These are phyloP conservation scores for Synanthedon andrenaeformis DNA, from an alignment of 2,888 invertebrate species.

Conservation along the genomic window DNA sequence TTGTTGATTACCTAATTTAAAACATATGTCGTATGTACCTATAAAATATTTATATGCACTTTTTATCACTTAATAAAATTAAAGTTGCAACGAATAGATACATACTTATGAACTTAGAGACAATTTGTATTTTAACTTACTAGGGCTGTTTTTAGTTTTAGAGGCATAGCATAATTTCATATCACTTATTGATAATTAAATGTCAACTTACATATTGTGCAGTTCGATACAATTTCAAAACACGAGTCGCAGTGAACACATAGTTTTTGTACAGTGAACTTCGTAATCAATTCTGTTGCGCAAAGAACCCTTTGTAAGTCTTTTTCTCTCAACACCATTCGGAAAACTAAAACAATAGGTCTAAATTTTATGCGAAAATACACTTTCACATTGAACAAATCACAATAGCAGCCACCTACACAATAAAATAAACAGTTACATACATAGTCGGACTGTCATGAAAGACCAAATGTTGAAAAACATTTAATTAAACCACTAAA, in stretches of 20 bases:
- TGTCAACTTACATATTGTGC: no score
- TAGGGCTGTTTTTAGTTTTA: no score
- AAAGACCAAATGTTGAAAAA: constrained; percentile 1
- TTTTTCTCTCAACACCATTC: constrained; percentile 47
- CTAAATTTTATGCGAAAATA: constrained; percentile 64
- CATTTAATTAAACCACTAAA: constrained; percentile 4
- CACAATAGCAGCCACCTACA: constrained; percentile 60
- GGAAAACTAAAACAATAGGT: constrained; percentile 64
- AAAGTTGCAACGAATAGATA: not conserved
- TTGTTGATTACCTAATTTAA: not conserved
- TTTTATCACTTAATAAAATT: no score
- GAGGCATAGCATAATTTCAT: no score
- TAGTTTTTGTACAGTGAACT: not conserved
- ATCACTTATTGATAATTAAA: no score
- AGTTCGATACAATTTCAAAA: no score
- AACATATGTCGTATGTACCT: not conserved
- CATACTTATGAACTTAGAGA: not conserved
- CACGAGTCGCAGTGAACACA: no score
- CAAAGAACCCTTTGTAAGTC: constrained; percentile 30
- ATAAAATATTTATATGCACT: no score
- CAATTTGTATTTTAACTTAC: not conserved
- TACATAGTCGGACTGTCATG: constrained; percentile 8
- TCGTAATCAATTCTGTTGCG: constrained; percentile 14
- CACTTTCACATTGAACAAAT: constrained; percentile 63
- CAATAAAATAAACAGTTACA: constrained; percentile 60